phyloP scores from a whole-genome alignment of 2,113 vertebrate genomes.

The Rhynchomys soricoides region DNA sequence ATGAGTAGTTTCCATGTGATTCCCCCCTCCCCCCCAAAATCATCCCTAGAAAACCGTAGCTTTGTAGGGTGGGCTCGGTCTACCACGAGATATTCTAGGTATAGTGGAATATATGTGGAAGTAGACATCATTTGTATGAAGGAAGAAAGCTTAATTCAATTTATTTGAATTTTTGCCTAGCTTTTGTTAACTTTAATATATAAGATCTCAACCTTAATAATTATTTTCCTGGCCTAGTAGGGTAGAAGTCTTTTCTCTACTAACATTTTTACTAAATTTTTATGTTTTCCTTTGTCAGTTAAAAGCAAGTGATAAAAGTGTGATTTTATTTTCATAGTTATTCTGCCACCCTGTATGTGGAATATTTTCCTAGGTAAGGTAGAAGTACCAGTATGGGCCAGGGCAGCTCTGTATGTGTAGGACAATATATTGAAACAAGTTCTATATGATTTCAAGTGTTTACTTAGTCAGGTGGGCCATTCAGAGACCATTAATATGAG shows the following conservation, averaged over 20 bases:
- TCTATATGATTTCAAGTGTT: constrained; percentile 61
- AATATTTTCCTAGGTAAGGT: not conserved
- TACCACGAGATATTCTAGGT: not conserved
- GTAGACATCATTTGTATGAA: not conserved
- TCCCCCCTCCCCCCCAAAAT: not conserved
- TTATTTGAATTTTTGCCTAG: not conserved
- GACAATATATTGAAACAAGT: constrained; percentile 43
- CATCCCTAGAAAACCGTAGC: not conserved
- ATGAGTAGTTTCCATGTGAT: not conserved
- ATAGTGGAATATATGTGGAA: not conserved
- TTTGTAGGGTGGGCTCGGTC: not conserved
- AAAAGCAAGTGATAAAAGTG: not conserved
- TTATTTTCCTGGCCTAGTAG: not conserved
- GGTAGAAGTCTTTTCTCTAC: constrained; percentile 29
- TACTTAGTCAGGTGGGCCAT: constrained; percentile 67
- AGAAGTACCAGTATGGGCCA: not conserved
- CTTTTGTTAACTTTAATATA: constrained; percentile 37
- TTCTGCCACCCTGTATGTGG: not conserved
- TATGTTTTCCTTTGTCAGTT: constrained; percentile 16
- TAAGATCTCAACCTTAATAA: not conserved
- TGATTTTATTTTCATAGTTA: not conserved
- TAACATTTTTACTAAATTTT: not conserved
- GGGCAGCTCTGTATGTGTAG: not conserved
- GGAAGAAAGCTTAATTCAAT: not conserved
- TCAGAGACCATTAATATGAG: constrained; percentile 70